Base-by-base conservation (phyloP, 2,888 invertebrate species). In the Morpho helenor region DNA sequence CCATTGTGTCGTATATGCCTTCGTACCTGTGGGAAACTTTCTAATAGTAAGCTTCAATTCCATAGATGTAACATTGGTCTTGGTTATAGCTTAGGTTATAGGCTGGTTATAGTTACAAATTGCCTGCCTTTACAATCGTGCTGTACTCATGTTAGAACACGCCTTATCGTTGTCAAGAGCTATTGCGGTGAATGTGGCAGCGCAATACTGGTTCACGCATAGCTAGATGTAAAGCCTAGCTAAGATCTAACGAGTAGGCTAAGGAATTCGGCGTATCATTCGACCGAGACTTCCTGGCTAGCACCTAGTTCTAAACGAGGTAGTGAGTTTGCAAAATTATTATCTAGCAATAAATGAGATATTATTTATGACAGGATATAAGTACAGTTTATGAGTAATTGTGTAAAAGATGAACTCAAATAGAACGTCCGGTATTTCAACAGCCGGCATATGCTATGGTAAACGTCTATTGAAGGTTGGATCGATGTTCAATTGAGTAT, bases 131-230 rank as follows among this genome's bases (percentile, higher is more conserved):
- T 53, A 41, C 46, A 41, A 53, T 46, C 53, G 40, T 53, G 53
- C 7, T 49, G 52, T 56, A 46, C 52, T 43, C 23, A 44, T 49
- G 54, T 46, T 48, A 52, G 54, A 43, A 53, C 54, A 55, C 55
- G 51, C 56, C 52, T 56, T 16, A 59, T 58, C 42, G 57, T 58
- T 59, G 52, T 61, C 59, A 56, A 58, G 59, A 45, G 49, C 52
- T 56, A 56, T 59, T 56, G 56, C n/a, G 59, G 56, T 10, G 59
- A 56, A 56, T 56, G 41, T 52, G 49, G 58, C 52, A 46, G 42
- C 57, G 43, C 47, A 42, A 47, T 39, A 43, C 42, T 42, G 49
- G 46, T 41, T 46, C 16, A 53, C 52, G 52, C 53, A 46, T 41
- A 46, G 53, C 46, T 53, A 46, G 45, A 31, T 31, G 31, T 31